Conservation (phyloP, 1,140 invertebrate genomes). For the Eurosta solidaginis region DNA sequence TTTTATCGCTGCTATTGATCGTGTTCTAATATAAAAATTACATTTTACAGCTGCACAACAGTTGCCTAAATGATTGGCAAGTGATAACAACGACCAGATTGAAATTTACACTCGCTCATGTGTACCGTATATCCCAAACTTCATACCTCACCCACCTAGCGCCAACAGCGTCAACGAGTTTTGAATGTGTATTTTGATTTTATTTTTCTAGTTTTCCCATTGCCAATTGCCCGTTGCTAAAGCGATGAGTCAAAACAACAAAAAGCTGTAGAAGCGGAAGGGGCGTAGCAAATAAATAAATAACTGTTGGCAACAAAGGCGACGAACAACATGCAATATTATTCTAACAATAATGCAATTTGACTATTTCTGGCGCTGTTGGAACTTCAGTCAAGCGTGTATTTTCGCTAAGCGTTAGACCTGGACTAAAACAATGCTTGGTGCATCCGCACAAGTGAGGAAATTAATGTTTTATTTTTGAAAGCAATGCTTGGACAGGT, state of each 20-base stretch:
- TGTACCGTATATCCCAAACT: too few species aligned
- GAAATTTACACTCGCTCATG: neutral
- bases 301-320: conserved; percentile 2
- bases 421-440: too few species aligned
- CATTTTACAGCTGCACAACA: conserved; percentile 27
- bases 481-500: too few species aligned
- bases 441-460: too few species aligned
- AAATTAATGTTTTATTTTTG: too few species aligned
- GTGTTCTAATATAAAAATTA: conserved; percentile 25
- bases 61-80: conserved; percentile 12
- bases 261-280: too few species aligned
- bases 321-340: too few species aligned
- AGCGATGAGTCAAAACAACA: neutral
- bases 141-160: neutral
- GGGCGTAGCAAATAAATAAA: conserved; percentile 10
- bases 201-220: too few species aligned
- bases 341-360: neutral
- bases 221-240: neutral
- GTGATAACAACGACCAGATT: neutral
- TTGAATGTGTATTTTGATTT: neutral
- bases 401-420: too few species aligned
- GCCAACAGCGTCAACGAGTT: neutral
- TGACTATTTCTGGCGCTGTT: neutral
- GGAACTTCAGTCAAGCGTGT: neutral
- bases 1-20: conserved; percentile 19